These are phyloP conservation scores for Pomatorhinus ruficollis DNA, from an alignment of 2,113 vertebrate species.

Conservation along the genomic window DNA sequence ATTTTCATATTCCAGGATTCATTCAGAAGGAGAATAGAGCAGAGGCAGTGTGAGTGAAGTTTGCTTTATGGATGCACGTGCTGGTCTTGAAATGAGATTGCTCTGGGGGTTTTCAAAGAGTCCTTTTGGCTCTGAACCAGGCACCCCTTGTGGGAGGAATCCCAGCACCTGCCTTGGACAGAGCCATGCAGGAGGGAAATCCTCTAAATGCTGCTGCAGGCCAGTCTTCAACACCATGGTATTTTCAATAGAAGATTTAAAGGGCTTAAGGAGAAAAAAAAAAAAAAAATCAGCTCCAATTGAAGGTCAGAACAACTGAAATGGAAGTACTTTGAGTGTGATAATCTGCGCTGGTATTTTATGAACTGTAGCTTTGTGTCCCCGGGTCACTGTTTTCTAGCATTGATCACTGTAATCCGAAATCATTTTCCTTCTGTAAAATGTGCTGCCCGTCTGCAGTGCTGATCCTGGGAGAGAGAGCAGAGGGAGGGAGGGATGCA, in stretches of 20 bases:
- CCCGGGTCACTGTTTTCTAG: neutral
- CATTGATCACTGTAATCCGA: neutral
- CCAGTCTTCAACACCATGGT: neutral
- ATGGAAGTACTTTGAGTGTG: neutral
- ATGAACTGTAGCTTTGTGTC: neutral
- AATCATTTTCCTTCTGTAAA: neutral
- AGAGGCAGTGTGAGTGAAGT: neutral
- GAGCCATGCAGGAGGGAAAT: neutral
- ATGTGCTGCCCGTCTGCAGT: neutral
- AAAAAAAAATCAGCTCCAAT: neutral
- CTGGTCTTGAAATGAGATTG: neutral
- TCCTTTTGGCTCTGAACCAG: neutral
- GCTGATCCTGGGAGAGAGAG: neutral
- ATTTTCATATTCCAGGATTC: neutral
- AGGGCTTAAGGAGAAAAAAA: neutral
- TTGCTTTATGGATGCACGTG: neutral
- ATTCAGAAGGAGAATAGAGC: neutral
- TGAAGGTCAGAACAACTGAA: neutral
- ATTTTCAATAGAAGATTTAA: neutral
- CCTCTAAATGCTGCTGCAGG: neutral
- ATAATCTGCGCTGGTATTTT: neutral
- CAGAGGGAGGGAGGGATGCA: neutral
- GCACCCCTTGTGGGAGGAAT: neutral
- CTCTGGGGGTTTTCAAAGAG: neutral
- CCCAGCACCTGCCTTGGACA: neutral